phyloP scores from a whole-genome alignment of 1,140 invertebrate genomes.

The Aricia agestis region DNA sequence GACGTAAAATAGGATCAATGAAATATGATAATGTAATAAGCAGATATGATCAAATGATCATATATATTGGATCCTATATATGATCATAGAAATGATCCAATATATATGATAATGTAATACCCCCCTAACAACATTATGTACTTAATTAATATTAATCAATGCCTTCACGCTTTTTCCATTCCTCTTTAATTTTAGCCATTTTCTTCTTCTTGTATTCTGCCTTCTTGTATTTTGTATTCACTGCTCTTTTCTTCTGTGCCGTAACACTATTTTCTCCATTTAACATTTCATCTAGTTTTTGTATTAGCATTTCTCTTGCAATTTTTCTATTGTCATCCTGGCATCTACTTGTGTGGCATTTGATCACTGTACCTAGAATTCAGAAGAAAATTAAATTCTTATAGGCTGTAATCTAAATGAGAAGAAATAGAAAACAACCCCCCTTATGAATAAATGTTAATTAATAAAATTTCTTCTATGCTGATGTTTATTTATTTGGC shows the following conservation, averaged over 20 bases:
- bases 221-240: slow-evolving; percentile 67
- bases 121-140: too few relatives aligned
- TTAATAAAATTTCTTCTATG: too few relatives aligned
- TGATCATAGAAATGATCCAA: too few relatives aligned
- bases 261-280: slow-evolving; percentile 59
- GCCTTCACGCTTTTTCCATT: slow-evolving; percentile 76
- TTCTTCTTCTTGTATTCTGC: slow-evolving; percentile 76
- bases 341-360: slow-evolving; percentile 88
- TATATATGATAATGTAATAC: too few relatives aligned
- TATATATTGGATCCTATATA: too few relatives aligned
- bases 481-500: too few relatives aligned
- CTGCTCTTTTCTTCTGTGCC: slow-evolving; percentile 79
- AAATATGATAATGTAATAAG: too few relatives aligned
- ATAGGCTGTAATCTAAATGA: too few relatives aligned
- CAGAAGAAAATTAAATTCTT: slow-evolving; percentile 11
- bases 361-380: slow-evolving; percentile 81
- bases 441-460: too few relatives aligned
- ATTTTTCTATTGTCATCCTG: slow-evolving; percentile 84
- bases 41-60: too few relatives aligned
- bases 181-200: slow-evolving; percentile 72
- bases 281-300: slow-evolving; percentile 82
- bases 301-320: slow-evolving; percentile 82
- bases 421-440: too few relatives aligned
- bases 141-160: slow-evolving; percentile 7
- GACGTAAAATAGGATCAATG: too few relatives aligned